Percentiles rank a stretch among this genome's conserved stretches.
Conservation (phyloP, 2,797 vertebrate genomes). For the Nyctalus aviator region DNA sequence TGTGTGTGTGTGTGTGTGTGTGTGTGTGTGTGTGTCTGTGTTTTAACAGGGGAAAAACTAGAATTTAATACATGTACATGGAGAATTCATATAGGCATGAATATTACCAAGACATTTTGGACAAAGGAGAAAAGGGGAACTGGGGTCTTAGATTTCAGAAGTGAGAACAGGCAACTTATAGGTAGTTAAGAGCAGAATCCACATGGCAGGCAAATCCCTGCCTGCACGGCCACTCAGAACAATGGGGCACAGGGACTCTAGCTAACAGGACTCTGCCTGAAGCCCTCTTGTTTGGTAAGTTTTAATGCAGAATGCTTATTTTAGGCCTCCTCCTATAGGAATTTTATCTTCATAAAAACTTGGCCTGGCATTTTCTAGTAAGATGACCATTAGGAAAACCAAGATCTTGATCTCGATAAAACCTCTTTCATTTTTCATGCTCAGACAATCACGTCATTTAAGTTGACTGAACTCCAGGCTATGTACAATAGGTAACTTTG, state of each 20-base stretch:
- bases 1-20: too few relatives aligned
- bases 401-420: constrained; percentile 17
- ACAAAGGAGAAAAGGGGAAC: background rate
- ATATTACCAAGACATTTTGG: background rate
- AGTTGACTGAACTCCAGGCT: constrained; percentile 37
- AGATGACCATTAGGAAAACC: constrained; percentile 49
- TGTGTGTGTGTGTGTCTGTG: background rate
- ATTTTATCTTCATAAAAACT: constrained; percentile 12
- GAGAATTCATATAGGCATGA: background rate
- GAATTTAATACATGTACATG: background rate
- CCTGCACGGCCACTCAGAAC: background rate
- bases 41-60: background rate
- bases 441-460: constrained; percentile 19
- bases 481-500: background rate
- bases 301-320: background rate
- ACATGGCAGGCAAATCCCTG: background rate
- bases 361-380: background rate
- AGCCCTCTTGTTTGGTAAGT: background rate
- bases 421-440: background rate
- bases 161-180: background rate
- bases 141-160: background rate
- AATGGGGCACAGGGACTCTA: background rate
- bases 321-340: background rate
- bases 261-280: background rate
- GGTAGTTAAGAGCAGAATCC: background rate